Conservation (phyloP, 2,113 vertebrate genomes). For the Microtus ochrogaster region DNA sequence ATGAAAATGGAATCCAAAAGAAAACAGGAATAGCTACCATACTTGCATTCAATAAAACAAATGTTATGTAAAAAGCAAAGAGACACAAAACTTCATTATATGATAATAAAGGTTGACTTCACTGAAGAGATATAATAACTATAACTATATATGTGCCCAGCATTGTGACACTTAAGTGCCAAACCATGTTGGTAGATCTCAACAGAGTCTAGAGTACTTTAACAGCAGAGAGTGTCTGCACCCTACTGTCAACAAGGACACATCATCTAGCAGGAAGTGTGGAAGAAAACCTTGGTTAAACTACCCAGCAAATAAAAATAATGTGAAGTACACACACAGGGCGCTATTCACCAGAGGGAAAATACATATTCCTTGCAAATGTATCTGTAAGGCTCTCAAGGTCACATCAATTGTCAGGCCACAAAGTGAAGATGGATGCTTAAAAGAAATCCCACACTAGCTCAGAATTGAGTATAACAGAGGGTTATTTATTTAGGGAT, state of each 20-base stretch:
- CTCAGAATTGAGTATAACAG: no score
- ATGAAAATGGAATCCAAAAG: not conserved
- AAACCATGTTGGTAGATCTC: not conserved
- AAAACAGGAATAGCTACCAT: not conserved
- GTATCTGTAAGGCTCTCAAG: no score
- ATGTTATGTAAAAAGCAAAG: not conserved
- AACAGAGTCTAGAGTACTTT: not conserved
- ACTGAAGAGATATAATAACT: not conserved
- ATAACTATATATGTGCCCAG: not conserved
- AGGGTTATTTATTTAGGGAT: no score
- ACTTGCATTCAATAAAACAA: not conserved
- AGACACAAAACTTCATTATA: not conserved
- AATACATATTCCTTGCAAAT: not conserved
- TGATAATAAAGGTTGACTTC: not conserved
- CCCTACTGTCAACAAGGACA: not conserved
- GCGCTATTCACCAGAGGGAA: no score
- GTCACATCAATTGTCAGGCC: not conserved
- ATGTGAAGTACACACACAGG: no score
- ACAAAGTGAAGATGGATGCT: not conserved
- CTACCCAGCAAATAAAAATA: not conserved
- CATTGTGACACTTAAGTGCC: not conserved
- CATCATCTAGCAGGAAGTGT: not conserved
- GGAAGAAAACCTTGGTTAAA: not conserved
- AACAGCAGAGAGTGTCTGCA: not conserved
- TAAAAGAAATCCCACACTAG: no score